Evolutionary conservation across 2,113 vertebrate species (phyloP), one percentile per base, ranked within the genome.

Genomic region (Thomomys bottae): DNA sequence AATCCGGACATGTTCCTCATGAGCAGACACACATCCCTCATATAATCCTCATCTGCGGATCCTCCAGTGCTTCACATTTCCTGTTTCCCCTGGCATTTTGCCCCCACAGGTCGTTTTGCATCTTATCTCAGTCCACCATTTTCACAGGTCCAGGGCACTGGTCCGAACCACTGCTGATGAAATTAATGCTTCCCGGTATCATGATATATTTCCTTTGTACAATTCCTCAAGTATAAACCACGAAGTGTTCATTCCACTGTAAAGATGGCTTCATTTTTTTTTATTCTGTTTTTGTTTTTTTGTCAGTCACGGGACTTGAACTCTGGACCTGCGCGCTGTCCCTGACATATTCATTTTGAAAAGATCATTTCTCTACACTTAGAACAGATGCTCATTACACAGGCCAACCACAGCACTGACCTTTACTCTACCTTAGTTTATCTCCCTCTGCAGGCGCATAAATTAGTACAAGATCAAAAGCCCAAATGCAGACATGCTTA

Each of bases 401-500:
- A 90, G 76, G 80, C 78, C 88, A 77, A 54, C 63, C 64, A 64
- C 67, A 88, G 38, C 82, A 70, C 11, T 54, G 86, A 90, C 92
- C 91, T 84, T 68, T 42, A n/a, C 21, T 59, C 45, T 23, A 63
- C 57, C 15, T 68, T 38, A 82, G 70, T 83, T 92, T 86, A 94
- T 86, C 93, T 93, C 72, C 45, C 90, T 80, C 54, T 54, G 26
- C 87, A 95, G 84, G 63, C 77, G 71, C 54, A 36, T 80, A 88
- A 88, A 92, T 87, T 78, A 96, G 76, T 84, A 77, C 18, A 40
- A 72, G 77, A 95, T 92, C 94, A 84, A 93, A 96, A 86, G 73
- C 77, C 72, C 59, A 42, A 88, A 90, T n/a, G 57, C 36, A 63
- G 71, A 76, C 21, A 63, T 20, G 26, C 80, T 84, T 76, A 84